phyloP scores from a whole-genome alignment of 2,113 vertebrate genomes.

The Loxodonta africana region DNA sequence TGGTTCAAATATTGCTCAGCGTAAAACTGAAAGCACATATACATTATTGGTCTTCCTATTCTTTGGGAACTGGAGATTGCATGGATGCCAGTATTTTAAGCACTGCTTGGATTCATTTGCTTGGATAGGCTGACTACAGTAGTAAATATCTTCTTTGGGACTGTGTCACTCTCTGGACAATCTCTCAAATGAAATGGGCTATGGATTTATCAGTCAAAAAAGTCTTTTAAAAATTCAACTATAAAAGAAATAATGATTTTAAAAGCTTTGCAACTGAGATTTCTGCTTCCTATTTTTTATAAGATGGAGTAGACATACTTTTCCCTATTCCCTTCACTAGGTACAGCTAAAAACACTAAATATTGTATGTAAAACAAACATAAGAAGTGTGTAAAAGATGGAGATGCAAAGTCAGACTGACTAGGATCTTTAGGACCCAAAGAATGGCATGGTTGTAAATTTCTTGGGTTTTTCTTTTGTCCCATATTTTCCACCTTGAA shows the following conservation, averaged over 20 bases:
- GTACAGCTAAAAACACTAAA: background rate
- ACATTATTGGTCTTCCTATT: background rate
- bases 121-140: background rate
- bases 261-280: background rate
- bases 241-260: background rate
- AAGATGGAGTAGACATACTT: background rate
- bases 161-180: background rate
- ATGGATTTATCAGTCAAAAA: background rate
- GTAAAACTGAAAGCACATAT: background rate
- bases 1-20: background rate
- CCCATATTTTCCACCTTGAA: background rate
- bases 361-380: background rate
- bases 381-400: background rate
- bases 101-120: background rate
- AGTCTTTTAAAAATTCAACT: background rate
- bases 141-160: slow-evolving; percentile 5
- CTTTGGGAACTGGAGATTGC: background rate
- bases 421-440: background rate
- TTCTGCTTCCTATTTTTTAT: background rate
- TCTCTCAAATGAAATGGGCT: background rate
- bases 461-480: background rate
- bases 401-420: background rate
- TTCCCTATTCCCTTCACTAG: background rate
- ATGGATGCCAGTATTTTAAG: background rate
- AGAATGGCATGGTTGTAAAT: background rate